Base-by-base conservation (phyloP, 2,113 vertebrate genomes). In the Lagopus muta region DNA sequence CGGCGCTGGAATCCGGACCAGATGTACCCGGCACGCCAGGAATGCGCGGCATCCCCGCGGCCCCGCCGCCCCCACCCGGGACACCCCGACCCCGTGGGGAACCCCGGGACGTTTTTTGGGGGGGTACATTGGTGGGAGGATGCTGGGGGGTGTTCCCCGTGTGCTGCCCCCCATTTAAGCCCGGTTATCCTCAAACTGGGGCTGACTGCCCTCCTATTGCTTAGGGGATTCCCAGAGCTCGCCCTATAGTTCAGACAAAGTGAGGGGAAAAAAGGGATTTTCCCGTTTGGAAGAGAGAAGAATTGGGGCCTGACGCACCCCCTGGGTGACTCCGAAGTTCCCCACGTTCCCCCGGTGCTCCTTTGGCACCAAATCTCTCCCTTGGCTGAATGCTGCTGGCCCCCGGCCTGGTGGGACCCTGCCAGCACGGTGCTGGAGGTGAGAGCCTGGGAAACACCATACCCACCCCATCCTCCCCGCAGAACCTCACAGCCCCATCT, bases 1-100 rank as follows among this genome's bases (percentile, higher is more conserved):
- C 95, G 98, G 85, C 98, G 95, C 97, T 98, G 99, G 99, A 99
- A 99, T 99, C 98, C 98, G 97, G 98, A 99, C 98, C 99, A 99
- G 98, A 99, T 99, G 99, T 98, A 99, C 98, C 98, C 98, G 98
- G 98, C 98, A 99, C 98, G 97, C 97, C 90, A 97, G 98, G 99
- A 99, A 99, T 99, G 99, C 97, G 97, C 93, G 97, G 98, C 98
- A 98, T 98, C 97, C 94, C 95, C 92, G 95, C 84, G 94, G 75
- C 93, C 86, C 83, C 87, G 83, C 90, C 45, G 76, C 91, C 52
- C 50, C 91, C 79, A 57, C 17, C 54, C 54, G 54, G 54, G 54
- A 65, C 60, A 36, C 60, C 60, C 60, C 22, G 60, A 38, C 34
- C 60, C 34, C 52, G 27, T 54, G 52, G 27, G 52, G 52, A 54